These are phyloP conservation scores for Nibea albiflora DNA, from an alignment of 2,113 vertebrate species.

Conservation along the genomic window DNA sequence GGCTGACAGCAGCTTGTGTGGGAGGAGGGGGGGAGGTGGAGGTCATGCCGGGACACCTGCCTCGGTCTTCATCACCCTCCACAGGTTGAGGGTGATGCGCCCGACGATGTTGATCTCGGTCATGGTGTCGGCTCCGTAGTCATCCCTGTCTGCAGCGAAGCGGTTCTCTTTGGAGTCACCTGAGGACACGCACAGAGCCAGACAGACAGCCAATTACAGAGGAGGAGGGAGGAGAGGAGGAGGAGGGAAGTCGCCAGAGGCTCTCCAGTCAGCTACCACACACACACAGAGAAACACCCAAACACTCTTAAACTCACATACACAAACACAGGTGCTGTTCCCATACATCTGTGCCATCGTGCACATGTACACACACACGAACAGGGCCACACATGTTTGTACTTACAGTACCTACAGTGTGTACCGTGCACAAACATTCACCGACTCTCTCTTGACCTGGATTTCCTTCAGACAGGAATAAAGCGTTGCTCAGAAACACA, in stretches of 20 bases:
- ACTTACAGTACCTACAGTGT: background rate
- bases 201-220: conserved; percentile 43
- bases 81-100: conserved; percentile 93
- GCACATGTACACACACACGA: background rate
- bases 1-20: conserved; percentile 1
- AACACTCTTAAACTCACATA: background rate
- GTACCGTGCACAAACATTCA: background rate
- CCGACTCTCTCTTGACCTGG: background rate
- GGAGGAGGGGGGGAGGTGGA: background rate
- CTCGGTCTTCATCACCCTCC: conserved; percentile 99
- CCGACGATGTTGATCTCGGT: conserved; percentile 95
- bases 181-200: conserved; percentile 73
- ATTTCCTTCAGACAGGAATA: background rate
- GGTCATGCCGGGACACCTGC: conserved; percentile 75
- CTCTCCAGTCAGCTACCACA: conserved; percentile 10
- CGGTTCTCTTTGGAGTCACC: conserved; percentile 93
- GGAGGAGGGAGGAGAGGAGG: conserved; percentile 23
- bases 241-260: conserved; percentile 6
- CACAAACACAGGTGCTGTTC: background rate
- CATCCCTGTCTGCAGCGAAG: conserved; percentile 91
- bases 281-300: background rate
- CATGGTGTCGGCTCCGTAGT: conserved; percentile 96
- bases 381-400: background rate
- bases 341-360: background rate
- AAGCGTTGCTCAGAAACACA: conserved; percentile 1